A percentile compares a stretch with the other conserved stretches of the same genome.
phyloP scores from a whole-genome alignment of 2,888 invertebrate genomes.

The Endotricha flammealis region DNA sequence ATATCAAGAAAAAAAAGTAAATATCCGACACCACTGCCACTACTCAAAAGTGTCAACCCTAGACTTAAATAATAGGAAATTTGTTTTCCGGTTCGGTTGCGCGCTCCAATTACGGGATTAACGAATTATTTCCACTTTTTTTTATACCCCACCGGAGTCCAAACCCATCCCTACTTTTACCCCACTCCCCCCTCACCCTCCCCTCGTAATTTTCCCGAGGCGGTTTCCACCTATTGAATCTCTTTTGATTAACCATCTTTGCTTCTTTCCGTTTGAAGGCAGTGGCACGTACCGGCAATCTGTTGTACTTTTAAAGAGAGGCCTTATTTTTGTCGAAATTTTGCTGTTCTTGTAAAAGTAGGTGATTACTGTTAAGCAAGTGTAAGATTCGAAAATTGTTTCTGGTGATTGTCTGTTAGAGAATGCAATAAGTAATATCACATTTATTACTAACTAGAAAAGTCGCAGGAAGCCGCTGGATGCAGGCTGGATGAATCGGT shows the following conservation, averaged over 20 bases:
- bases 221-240: slow-evolving; percentile 75
- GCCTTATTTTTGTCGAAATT: slow-evolving; percentile 5
- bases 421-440: too few species aligned
- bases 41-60: slow-evolving; percentile 42
- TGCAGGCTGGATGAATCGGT: too few species aligned
- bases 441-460: too few species aligned
- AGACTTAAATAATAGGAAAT: slow-evolving; percentile 70
- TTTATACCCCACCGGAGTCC: slow-evolving; percentile 35
- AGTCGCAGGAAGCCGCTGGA: too few species aligned
- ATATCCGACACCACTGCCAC: neutral
- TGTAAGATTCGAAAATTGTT: too few species aligned
- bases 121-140: slow-evolving; percentile 78
- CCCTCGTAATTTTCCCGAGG: slow-evolving; percentile 46
- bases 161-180: slow-evolving; percentile 22
- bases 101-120: slow-evolving; percentile 75
- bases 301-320: slow-evolving; percentile 46
- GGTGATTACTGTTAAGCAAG: too few species aligned
- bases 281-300: slow-evolving; percentile 56
- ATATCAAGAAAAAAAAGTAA: neutral
- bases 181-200: slow-evolving; percentile 22
- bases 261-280: slow-evolving; percentile 70
- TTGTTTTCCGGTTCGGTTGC: slow-evolving; percentile 79
- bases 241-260: slow-evolving; percentile 75
- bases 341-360: neutral
- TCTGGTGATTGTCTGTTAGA: too few species aligned